phyloP scores from a whole-genome alignment of 2,888 invertebrate species.

The Agrochola lychnidis region DNA sequence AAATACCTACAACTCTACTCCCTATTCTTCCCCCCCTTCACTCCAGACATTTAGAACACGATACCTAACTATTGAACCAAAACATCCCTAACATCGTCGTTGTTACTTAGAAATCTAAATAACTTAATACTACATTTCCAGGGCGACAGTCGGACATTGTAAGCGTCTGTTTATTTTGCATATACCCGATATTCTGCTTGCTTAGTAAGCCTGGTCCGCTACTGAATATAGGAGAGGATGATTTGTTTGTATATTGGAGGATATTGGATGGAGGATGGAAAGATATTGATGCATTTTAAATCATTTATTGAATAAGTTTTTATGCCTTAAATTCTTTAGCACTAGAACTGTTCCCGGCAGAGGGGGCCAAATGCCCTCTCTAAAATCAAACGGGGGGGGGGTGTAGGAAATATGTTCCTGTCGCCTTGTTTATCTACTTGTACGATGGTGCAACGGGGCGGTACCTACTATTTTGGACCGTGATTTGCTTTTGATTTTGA shows the following conservation, averaged over 20 bases:
- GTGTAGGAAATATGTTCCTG: too few species aligned
- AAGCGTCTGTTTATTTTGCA: slow-evolving; percentile 4
- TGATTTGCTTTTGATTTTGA: too few species aligned
- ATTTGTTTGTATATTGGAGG: not conserved
- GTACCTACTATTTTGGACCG: too few species aligned
- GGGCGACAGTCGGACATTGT: slow-evolving; percentile 10
- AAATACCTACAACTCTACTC: not conserved
- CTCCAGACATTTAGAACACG: not conserved
- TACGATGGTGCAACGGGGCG: too few species aligned
- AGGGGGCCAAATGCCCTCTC: too few species aligned
- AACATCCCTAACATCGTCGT: not conserved
- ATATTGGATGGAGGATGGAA: too few species aligned
- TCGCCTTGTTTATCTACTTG: too few species aligned
- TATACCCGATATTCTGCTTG: not conserved
- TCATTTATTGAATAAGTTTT: too few species aligned
- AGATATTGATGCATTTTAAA: not conserved
- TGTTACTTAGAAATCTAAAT: slow-evolving; percentile 18
- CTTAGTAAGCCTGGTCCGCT: not conserved
- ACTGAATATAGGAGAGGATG: not conserved
- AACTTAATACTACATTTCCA: slow-evolving; percentile 24
- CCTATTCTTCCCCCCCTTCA: not conserved
- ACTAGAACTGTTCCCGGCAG: too few species aligned
- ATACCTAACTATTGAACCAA: not conserved
- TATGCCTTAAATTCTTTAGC: too few species aligned
- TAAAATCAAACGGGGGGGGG: too few species aligned